Conservation (phyloP, 2,888 invertebrate genomes). For the Melanotus villosus region DNA sequence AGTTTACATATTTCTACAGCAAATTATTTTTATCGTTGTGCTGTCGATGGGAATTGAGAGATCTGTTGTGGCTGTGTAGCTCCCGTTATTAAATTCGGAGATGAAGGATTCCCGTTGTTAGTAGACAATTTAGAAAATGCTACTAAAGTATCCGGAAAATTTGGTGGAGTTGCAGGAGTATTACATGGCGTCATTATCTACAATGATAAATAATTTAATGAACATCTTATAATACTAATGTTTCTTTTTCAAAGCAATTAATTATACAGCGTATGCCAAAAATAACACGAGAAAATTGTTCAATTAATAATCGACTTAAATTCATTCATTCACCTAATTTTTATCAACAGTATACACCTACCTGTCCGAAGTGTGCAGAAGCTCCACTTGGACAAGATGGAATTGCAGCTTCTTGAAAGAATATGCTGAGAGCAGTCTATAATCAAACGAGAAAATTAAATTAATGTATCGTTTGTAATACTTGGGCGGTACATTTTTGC, state of each 20-base stretch:
- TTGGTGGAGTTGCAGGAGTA: constrained; percentile 94
- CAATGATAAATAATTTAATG: too few species aligned
- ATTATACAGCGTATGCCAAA: too few species aligned
- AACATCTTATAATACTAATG: too few species aligned
- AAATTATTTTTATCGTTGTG: constrained; percentile 65
- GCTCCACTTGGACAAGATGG: constrained; percentile 83
- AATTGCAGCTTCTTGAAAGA: constrained; percentile 93
- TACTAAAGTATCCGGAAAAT: constrained; percentile 91
- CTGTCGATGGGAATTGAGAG: constrained; percentile 63
- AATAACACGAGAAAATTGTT: too few species aligned
- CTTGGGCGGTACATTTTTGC: neutral
- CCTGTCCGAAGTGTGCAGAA: constrained; percentile 87
- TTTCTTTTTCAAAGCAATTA: too few species aligned
- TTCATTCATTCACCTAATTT: too few species aligned
- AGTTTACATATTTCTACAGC: constrained; percentile 43
- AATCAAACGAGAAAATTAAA: neutral
- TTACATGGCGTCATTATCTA: constrained; percentile 94
- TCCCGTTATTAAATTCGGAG: constrained; percentile 70
- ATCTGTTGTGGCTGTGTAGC: constrained; percentile 62
- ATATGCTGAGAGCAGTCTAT: constrained; percentile 94
- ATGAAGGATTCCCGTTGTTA: constrained; percentile 71
- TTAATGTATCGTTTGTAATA: neutral
- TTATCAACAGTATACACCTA: too few species aligned
- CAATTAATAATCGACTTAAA: too few species aligned
- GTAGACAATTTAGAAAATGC: constrained; percentile 92